Conservation (phyloP, 1,140 invertebrate species). For the Melanaphis sacchari region DNA sequence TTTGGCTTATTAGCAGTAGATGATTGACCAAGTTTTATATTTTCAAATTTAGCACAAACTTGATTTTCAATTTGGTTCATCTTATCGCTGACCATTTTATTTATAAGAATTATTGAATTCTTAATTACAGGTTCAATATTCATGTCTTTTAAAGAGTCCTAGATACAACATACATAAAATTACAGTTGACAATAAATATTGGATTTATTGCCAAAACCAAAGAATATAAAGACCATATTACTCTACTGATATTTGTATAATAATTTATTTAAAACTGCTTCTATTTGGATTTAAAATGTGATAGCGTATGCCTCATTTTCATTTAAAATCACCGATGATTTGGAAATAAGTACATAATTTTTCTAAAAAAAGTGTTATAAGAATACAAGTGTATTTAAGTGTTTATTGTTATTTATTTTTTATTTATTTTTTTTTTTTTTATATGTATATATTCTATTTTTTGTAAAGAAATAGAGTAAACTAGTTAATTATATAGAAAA, state of each 20-base stretch:
- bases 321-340: background rate
- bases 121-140: background rate
- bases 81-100: background rate
- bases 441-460: too few species aligned
- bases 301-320: background rate
- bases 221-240: too few species aligned
- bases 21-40: background rate
- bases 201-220: background rate
- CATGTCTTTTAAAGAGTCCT: background rate
- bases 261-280: background rate
- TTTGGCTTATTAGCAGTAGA: background rate
- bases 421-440: background rate
- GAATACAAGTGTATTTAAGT: background rate
- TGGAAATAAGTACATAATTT: background rate
- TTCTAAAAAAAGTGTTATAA: background rate
- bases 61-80: background rate
- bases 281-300: background rate
- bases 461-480: too few species aligned
- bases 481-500: too few species aligned
- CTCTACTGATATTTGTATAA: background rate
- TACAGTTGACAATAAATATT: background rate
- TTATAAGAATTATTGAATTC: background rate
- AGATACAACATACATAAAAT: background rate
- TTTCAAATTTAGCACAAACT: background rate
- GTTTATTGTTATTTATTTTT: background rate